Base-by-base conservation (phyloP, 2,888 invertebrate genomes). In the Geotrupes spiniger region DNA sequence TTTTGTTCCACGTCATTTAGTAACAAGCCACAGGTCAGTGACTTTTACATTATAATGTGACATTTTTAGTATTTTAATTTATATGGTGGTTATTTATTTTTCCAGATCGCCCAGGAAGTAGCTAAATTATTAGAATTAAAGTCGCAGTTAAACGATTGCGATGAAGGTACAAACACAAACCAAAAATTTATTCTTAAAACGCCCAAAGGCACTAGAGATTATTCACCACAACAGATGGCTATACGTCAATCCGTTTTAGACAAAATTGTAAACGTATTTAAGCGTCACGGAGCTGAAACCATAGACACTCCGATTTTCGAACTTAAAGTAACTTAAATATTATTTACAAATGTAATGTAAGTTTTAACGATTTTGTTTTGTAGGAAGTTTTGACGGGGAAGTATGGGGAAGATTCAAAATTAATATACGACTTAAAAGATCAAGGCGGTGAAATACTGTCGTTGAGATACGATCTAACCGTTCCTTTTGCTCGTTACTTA, bases 241-340 rank as follows among this genome's bases (percentile, higher is more conserved):
- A 78, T 99, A 49, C 81, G 98, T 21, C 85, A 92, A 63, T 78
- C 81, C 51, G 92, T 94, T 1, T 77, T 99, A 57, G 82, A 88
- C 51, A 92, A 89, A 73, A 92, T 99, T 54, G 80, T 90, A 14
- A 73, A 81, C 2, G 89, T 94, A 46, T 99, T 99, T 70, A 94
- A 97, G 70, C 87, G 87, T 56, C 98, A 99, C 66, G 99, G 99
- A 28, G 99, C 96, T 11, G 95, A 94, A 69, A 92, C 95, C 12
- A 96, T 99, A 66, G 99, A 99, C 67, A 98, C 98, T 15, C 98
- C 98, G 33, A 91, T 98, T 11, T 97, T 98, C 78, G 98, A 98
- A 74, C 75, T 97, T 10, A 97, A 92, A 82, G 94, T 92, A 71
- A 61, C 53, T 52, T 16, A 15, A 4, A 11, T 16, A n/a, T 47